These are phyloP conservation scores for Leucophenga varia DNA, from an alignment of 1,140 invertebrate species.

Conservation along the genomic window DNA sequence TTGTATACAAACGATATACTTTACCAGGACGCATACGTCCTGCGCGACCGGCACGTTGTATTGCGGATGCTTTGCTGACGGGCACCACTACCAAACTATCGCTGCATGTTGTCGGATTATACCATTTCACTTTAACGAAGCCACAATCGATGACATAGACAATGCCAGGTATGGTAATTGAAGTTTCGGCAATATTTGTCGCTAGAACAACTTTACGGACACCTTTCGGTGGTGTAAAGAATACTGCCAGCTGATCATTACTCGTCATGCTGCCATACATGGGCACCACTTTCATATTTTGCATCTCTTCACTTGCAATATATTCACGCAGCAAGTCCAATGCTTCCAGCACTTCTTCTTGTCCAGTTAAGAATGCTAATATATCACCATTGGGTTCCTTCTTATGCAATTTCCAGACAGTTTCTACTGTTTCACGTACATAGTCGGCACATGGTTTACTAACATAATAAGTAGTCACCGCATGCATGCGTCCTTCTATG, in stretches of 20 bases:
- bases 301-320: constrained; percentile 60
- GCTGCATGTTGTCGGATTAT: constrained; percentile 79
- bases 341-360: constrained; percentile 84
- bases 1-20: constrained; percentile 76
- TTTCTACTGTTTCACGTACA: constrained; percentile 82
- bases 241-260: constrained; percentile 85
- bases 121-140: constrained; percentile 94
- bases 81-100: constrained; percentile 85
- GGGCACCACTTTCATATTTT: constrained; percentile 76
- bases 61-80: constrained; percentile 84
- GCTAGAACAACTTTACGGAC: constrained; percentile 90
- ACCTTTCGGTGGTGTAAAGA: constrained; percentile 73
- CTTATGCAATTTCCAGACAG: constrained; percentile 86
- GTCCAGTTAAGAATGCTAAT: constrained; percentile 91
- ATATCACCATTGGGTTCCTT: constrained; percentile 83
- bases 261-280: constrained; percentile 90
- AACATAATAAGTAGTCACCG: constrained; percentile 85
- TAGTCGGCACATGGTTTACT: constrained; percentile 89
- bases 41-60: constrained; percentile 89
- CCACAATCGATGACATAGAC: constrained; percentile 95
- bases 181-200: constrained; percentile 98
- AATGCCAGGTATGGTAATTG: constrained; percentile 82
- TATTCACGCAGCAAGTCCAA: constrained; percentile 70
- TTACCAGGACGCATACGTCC: constrained; percentile 85
- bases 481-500: constrained; percentile 85